phyloP scores from a whole-genome alignment of 2,113 vertebrate genomes.

The Cephalopterus ornatus region DNA sequence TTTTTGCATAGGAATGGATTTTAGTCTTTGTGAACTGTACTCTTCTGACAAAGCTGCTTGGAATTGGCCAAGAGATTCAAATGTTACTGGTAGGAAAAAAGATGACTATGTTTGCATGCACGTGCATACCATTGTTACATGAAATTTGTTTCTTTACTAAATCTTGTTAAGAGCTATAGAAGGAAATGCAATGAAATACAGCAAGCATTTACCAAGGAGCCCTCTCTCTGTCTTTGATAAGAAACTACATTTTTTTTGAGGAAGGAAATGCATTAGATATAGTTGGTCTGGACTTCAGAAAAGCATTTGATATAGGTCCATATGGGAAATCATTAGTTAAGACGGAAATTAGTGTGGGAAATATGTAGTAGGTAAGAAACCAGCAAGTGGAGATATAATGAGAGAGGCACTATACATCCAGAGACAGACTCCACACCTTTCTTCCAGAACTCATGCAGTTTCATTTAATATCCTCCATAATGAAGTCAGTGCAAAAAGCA shows the following conservation, averaged over 20 bases:
- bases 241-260: not conserved
- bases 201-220: not conserved
- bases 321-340: not conserved
- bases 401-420: not conserved
- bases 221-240: not conserved
- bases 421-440: not conserved
- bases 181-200: not conserved
- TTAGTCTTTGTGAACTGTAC: not conserved
- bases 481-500: not conserved
- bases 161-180: not conserved
- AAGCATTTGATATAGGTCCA: not conserved
- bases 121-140: not conserved
- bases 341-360: not conserved
- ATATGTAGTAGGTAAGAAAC: not conserved
- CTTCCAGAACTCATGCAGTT: not conserved
- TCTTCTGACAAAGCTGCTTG: not conserved
- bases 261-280: not conserved
- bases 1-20: not conserved
- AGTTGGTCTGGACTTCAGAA: not conserved
- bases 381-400: not conserved
- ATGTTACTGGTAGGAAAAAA: not conserved
- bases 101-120: not conserved
- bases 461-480: not conserved
- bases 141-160: not conserved
- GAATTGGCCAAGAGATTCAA: not conserved